Conservation (phyloP, 2,888 invertebrate species). For the Calameuta pallipes region DNA sequence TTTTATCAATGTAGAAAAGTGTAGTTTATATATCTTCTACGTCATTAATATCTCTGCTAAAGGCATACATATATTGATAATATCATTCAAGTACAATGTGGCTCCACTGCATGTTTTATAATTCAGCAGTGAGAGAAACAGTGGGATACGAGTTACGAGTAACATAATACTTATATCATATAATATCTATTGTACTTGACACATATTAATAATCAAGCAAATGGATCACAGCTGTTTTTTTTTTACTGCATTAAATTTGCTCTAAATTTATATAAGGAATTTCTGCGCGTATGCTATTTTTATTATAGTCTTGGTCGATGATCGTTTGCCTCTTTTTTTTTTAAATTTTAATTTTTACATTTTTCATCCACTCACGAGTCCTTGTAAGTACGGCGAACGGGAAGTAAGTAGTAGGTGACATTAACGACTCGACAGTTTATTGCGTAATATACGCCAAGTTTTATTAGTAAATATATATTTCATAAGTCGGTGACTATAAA, state of each 20-base stretch:
- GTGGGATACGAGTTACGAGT: background rate
- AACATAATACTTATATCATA: background rate
- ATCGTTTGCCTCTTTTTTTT: background rate
- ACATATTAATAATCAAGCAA: background rate
- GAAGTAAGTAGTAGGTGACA: background rate
- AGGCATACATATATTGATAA: background rate
- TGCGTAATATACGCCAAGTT: background rate
- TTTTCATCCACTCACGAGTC: background rate
- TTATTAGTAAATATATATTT: background rate
- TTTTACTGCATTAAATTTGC: background rate
- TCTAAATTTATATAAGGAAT: background rate
- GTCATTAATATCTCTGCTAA: background rate
- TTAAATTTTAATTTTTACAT: background rate
- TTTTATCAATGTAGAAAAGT: background rate
- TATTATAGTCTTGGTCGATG: background rate
- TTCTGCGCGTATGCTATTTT: background rate
- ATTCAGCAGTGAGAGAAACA: background rate
- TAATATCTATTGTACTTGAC: background rate
- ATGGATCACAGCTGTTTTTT: background rate
- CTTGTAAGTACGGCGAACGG: background rate
- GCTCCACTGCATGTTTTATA: background rate
- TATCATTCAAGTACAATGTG: background rate
- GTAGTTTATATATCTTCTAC: background rate
- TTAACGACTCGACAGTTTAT: background rate
- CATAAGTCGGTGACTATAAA: background rate